A percentile compares a stretch with the other conserved stretches of the same genome.
phyloP scores from a whole-genome alignment of 2,797 vertebrate species.

The Neoniphon sammara region DNA sequence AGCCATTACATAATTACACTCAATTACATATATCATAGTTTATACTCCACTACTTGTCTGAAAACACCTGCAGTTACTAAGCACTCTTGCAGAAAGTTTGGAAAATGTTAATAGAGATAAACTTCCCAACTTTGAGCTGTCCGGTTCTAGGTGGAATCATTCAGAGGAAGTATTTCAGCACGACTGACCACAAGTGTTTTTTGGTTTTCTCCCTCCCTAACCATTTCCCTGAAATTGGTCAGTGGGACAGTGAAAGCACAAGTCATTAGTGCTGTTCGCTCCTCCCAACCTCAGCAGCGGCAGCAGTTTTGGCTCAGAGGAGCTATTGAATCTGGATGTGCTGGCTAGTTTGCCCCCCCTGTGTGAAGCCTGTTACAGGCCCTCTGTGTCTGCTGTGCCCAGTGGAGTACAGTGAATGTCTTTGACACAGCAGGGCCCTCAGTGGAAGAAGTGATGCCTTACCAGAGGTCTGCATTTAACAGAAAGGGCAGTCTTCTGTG shows the following conservation, averaged over 20 bases:
- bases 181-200: too few species aligned
- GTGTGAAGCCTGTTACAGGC: constrained; percentile 51
- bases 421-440: constrained; percentile 62
- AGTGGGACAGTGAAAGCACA: constrained; percentile 48
- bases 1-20: too few species aligned
- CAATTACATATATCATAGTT: too few species aligned
- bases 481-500: constrained; percentile 50
- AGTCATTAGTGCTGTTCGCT: constrained; percentile 32
- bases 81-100: too few species aligned
- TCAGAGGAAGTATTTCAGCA: too few species aligned
- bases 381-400: constrained; percentile 59
- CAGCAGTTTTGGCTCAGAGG: constrained; percentile 46
- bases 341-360: constrained; percentile 45
- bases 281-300: constrained; percentile 32
- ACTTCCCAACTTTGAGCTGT: too few species aligned
- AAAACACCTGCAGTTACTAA: too few species aligned
- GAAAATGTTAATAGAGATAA: too few species aligned
- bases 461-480: constrained; percentile 43
- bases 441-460: constrained; percentile 74
- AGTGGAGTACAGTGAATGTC: constrained; percentile 69
- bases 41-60: too few species aligned
- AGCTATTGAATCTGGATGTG: constrained; percentile 64
- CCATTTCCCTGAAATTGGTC: constrained; percentile 9
- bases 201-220: too few species aligned
- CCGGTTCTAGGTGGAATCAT: too few species aligned